phyloP scores from a whole-genome alignment of 2,113 vertebrate species.

The Calidris pugnax region DNA sequence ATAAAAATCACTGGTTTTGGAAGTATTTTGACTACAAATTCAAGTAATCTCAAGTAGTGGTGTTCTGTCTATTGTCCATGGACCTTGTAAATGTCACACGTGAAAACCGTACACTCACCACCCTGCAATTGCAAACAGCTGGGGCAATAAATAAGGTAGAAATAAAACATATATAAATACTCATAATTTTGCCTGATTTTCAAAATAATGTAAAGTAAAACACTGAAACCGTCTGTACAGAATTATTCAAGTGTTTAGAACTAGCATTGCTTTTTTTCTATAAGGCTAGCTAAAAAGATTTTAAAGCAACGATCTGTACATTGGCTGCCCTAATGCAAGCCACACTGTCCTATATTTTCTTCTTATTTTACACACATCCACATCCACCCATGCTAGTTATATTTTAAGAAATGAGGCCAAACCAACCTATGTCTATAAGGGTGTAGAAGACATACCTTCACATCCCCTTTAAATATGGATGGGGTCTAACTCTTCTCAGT shows the following conservation, averaged over 20 bases:
- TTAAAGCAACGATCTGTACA: not conserved
- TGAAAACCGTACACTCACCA: not conserved
- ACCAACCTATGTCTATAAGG: not conserved
- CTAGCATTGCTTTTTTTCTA: not conserved
- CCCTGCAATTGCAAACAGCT: not conserved
- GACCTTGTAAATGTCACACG: not conserved
- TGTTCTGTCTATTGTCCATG: not conserved
- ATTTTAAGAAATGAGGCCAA: not conserved
- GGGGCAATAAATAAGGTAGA: not conserved
- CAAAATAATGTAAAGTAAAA: not conserved
- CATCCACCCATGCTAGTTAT: not conserved
- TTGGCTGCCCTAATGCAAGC: not conserved
- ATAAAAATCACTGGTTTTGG: fast-evolving
- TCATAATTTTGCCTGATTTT: not conserved
- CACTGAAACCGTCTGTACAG: not conserved
- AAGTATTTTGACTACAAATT: not conserved
- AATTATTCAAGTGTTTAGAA: not conserved
- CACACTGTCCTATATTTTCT: not conserved
- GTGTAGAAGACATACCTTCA: not conserved
- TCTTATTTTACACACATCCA: not conserved
- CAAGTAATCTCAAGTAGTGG: not conserved
- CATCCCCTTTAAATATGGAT: not conserved
- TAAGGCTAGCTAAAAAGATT: not conserved
- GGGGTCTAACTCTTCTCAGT: no score
- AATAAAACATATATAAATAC: not conserved